Base-by-base conservation (phyloP, 1,140 invertebrate species). In the Drosophila nigromelanica region DNA sequence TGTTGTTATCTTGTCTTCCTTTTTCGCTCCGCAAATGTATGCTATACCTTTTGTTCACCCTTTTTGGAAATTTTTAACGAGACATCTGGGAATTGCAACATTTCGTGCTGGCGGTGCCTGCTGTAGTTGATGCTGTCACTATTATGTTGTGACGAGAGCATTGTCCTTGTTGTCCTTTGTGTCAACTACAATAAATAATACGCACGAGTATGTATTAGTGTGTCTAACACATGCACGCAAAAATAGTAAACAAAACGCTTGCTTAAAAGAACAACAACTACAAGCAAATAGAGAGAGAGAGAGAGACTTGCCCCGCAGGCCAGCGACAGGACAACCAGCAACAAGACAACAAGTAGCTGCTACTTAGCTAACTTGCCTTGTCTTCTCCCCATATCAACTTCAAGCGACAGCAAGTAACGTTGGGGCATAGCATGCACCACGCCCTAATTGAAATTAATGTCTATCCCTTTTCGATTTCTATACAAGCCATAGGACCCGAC, bases 371-470 rank as follows among this genome's bases (percentile, higher is more conserved):
- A 15, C n/a, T 30, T 42, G 5, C 15, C 51, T 12, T 11, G 1
- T 15, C 21, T 42, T 43, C 37, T 6, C 15, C 21, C 5, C 18
- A 42, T 24, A 11, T 15, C 4, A 5, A 42, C 39, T 43, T 56
- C 39, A 51, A 45, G 40, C 14, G 37, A 5, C 45, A 52, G 50
- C 18, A 55, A 54, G 62, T 59, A 67, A 78, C 48, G 54, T 62
- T 62, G 75, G 62, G 78, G 81, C 71, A 71, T 71, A 72, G 45
- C 37, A 30, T 45, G 69, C 58, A 58, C 69, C 74, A 68, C 58
- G 79, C 76, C 79, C 45, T 89, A 89, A 89, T 89, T 83, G 85
- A 89, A 80, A 89, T 89, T 89, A 89, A 89, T 89, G 83, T 83
- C 62, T 70, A 82, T 80, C 83, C 85, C 73, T 77, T 89, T 89